Base-by-base conservation (phyloP, 1,140 invertebrate genomes). In the Tetranychus cinnabarinus region DNA sequence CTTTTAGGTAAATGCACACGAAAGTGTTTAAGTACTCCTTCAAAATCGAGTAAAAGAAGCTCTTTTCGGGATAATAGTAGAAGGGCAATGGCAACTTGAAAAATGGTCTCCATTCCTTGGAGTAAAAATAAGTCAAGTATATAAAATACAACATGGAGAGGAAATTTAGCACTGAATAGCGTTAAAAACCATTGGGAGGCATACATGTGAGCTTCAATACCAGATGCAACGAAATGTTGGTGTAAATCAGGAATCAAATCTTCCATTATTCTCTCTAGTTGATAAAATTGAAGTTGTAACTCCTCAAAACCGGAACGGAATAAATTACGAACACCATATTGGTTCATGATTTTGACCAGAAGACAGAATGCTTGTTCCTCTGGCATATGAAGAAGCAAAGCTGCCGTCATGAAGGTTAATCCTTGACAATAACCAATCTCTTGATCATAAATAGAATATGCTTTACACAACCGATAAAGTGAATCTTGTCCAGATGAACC, bases 101-200 rank as follows among this genome's bases (percentile, higher is more conserved):
- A 97, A 45, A 98, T 76, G 0, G 89, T 90, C 69, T 95, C 87
- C 64, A 91, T 81, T 37, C 91, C 91, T 60, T 75, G 72, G 31
- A 72, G 67, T 7, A 99, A 78, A 72, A 97, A 97, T 42, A 98
- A 80, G 70, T 98, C 95, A 33, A 98, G 76, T 61, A 98, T 95
- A 70, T 91, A 88, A 75, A 96, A 98, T 13, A 98, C 96, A 72
- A 97, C 83, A 71, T 86, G 88, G 1, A 99, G 76, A 3, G 95
- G 95, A 75, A 99, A 99, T 70, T 96, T 85, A 15, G 95, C 92
- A 3, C 95, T 98, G 75, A 95, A 99, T 13, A 98, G 75, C 0
- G 95, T 98, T 34, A 99, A 80, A 77, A 99, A 97, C 96, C 96
- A 99, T 76, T 99, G 95, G 42, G 88, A 91, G 34, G 92, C 95